Evolutionary conservation across 2,797 vertebrate species (phyloP), one percentile per base, ranked within the genome.

Genomic region (Lophotriccus pileatus): DNA sequence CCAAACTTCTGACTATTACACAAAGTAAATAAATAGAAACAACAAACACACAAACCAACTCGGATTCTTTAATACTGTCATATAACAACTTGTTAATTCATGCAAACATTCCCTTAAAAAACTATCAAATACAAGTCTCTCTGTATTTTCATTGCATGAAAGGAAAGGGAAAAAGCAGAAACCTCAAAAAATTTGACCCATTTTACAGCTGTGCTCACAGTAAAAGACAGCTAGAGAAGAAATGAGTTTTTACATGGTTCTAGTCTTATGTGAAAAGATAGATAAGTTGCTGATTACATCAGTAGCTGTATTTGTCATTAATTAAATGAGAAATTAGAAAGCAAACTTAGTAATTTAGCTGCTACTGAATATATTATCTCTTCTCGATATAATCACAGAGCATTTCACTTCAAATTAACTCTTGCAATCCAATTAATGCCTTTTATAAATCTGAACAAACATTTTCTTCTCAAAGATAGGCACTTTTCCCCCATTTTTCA

Each of bases 261-360:
- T 30, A 82, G 32, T 50, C 87, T 69, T 60, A 75, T 70, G 30
- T 56, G 80, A 69, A 84, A 78, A 83, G 81, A 75, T 14, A 84
- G 22, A 47, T 46, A 87, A 89, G 20, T 59, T 84, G 44, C 56
- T 69, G 70, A 91, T 70, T 67, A 46, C 47, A 69, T 73, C 37
- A 28, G 49, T 32, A 86, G 36, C 44, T 95, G 67, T 79, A 76
- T 93, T 93, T 93, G 53, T 67, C 39, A 82, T 74, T 53, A 88
- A 64, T 91, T 59, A 80, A 90, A 94, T 58, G 49, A 77, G 66
- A 95, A 96, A 85, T 82, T 81, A 76, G 32, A 90, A 66, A 55
- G 12, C n/a, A 83, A 82, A 69, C 23, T 94, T 93, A 94, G 46
- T 77, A 93, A 84, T 44, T 81, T 46, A 87, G 32, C 64, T 49